A percentile compares a stretch with the other conserved stretches of the same genome.
These are phyloP conservation scores for Ophion costatus DNA, from an alignment of 2,888 invertebrate species.

Conservation along the genomic window DNA sequence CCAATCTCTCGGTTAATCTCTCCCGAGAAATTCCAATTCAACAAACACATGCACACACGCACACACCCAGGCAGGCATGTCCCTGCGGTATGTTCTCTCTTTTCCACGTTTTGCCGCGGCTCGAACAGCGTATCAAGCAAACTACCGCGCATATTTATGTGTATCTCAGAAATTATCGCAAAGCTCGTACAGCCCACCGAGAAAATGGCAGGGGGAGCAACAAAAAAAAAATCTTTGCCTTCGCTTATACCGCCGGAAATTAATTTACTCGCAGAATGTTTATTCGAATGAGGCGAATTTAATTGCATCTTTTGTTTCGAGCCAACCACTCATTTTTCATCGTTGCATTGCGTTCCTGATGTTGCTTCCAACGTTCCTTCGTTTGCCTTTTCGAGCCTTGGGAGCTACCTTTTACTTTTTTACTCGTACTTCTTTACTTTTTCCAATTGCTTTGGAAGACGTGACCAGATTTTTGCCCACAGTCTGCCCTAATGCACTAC, in stretches of 20 bases:
- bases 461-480: too few species aligned
- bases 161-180: slow-evolving; percentile 35
- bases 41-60: background rate
- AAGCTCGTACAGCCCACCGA: slow-evolving; percentile 16
- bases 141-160: slow-evolving; percentile 16
- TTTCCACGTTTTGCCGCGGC: slow-evolving; percentile 16
- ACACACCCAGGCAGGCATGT: slow-evolving; percentile 13
- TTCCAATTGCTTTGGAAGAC: too few species aligned
- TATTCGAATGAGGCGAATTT: background rate
- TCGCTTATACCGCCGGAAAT: background rate
- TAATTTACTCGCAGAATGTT: background rate
- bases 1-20: slow-evolving; percentile 45
- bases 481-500: too few species aligned
- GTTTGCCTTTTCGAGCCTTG: background rate
- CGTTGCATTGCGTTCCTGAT: background rate
- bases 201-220: background rate
- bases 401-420: background rate
- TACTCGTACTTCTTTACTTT: too few species aligned
- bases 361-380: background rate
- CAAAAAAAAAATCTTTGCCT: background rate
- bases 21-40: slow-evolving; percentile 41
- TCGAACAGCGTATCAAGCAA: slow-evolving; percentile 20
- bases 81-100: slow-evolving; percentile 20
- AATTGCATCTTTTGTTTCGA: background rate
- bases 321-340: background rate